Evolutionary conservation across 2,888 invertebrate species (phyloP).

Genomic region (Chalcosyrphus nemorum): DNA sequence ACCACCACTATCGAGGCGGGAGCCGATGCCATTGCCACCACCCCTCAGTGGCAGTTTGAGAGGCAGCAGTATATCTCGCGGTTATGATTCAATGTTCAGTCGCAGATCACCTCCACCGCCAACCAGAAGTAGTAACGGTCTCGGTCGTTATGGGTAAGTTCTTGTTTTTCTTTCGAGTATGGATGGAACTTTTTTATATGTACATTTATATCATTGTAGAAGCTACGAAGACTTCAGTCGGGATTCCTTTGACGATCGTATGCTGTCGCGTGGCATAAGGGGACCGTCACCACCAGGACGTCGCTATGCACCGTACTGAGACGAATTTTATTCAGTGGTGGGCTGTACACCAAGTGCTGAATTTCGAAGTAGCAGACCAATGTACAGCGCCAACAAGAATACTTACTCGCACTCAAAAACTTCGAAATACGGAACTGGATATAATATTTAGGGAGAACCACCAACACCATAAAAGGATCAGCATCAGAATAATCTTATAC

Average conservation of each 20-base stretch:
- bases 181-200: too few relatives aligned
- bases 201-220: constrained; percentile 82
- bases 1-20: constrained; percentile 88
- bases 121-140: constrained; percentile 80
- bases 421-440: constrained; percentile 64
- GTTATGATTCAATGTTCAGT: constrained; percentile 91
- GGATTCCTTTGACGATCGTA: constrained; percentile 93
- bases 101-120: constrained; percentile 88
- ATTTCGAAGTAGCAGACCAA: constrained; percentile 50
- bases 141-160: constrained; percentile 81
- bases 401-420: constrained; percentile 61
- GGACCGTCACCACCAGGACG: constrained; percentile 92
- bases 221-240: constrained; percentile 95
- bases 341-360: constrained; percentile 43
- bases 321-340: constrained; percentile 78
- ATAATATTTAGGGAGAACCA: constrained; percentile 39
- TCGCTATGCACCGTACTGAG: constrained; percentile 92
- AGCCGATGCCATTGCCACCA: constrained; percentile 91
- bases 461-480: constrained; percentile 1
- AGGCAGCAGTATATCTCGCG: constrained; percentile 83
- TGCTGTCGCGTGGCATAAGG: constrained; percentile 84
- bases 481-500: constrained; percentile 38
- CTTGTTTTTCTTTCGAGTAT: too few relatives aligned
- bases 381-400: constrained; percentile 49
- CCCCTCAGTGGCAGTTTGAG: constrained; percentile 84